Evolutionary conservation across 2,113 vertebrate genomes (phyloP), one percentile per base, ranked within the genome.

Genomic region (Strix aluco): DNA sequence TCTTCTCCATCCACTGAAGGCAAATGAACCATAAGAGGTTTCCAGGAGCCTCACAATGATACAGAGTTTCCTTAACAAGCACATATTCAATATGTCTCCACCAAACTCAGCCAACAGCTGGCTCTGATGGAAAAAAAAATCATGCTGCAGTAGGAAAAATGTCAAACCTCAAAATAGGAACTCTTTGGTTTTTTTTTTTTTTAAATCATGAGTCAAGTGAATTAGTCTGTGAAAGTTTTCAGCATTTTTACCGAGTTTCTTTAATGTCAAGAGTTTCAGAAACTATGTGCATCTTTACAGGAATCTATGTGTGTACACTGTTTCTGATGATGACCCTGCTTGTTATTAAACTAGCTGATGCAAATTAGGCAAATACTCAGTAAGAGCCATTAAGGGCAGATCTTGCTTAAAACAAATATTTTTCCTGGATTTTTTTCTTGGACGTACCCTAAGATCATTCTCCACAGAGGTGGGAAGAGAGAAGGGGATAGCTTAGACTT

Each of bases 221-320:
- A 78, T 88, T 78, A 86, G 80, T 86, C 11, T 17, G 1, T 67
- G 34, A 23, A 93, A 63, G 42, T 54, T 92, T 74, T 59, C 61
- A 88, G 42, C 9, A 19, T 71, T 94, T 93, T 88, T 46, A 62
- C 6, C 46, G 40, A 79, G 15, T 17, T 7, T 40, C 51, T 81
- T 65, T 52, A 71, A 81, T 1, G 2, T 71, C n/a, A 74, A 52
- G 63, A 59, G 36, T 17, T 87, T 32, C 52, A 78, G n/a, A 55
- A 74, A 66, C 34, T 59, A 38, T 58, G 77, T 78, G 26, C 20
- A 42, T 59, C 22, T 61, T 40, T 49, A 74, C 15, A 75, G 23
- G 14, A 36, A 73, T 40, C 22, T 70, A 46, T 6, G 6, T 5
- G 4, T 0, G 0, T 32, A 44, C 9, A 21, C 15, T 13, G 12